Base-by-base conservation (phyloP, 2,888 invertebrate genomes). In the Leptopilina syphax region DNA sequence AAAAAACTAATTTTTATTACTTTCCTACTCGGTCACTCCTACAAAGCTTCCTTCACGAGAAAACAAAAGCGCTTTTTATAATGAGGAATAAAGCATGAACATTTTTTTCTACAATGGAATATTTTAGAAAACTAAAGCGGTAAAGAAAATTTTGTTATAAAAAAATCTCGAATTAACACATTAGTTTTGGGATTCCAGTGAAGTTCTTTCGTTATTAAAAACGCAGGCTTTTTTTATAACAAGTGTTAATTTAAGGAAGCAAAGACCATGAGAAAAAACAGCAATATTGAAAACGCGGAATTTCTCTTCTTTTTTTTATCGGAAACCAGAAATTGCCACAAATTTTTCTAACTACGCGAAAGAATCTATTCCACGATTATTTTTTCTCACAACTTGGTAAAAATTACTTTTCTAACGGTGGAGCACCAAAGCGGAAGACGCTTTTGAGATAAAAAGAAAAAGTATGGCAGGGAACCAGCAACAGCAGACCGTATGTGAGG, bases 361-460 rank as follows among this genome's bases (percentile, higher is more conserved):
- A 73, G 57, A 73, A 73, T 73, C 73, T 73, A 73, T 73, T 73
- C 57, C 41, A 18, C 24, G 24, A 24, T 63, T 60, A 3, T 54
- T 70, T 65, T 34, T 57, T 73, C 27, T 57, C 79, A 65, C 78
- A 79, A 81, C 79, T 83, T 81, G 65, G 76, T 81, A 79, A 67
- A 68, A 79, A 79, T 67, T 63, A 76, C 63, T 77, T 68, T 54
- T 76, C 13, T 60, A 47, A 27, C 63, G 41, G 60, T 0, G 78
- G 70, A 41, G 65, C 50, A 60, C 70, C 3, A 70, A 8, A 44
- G 44, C 6, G 44, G 77, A 79, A 80, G 78, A 82, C 77, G 83
- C 50, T 34, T 18, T 18, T 34, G 77, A 77, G 80, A 60, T 73
- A 63, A 63, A 63, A 9, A 9, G 6, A 24, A 24, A 24, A 24